phyloP scores from a whole-genome alignment of 2,113 vertebrate species.

The Thalassarche chlororhynchos region DNA sequence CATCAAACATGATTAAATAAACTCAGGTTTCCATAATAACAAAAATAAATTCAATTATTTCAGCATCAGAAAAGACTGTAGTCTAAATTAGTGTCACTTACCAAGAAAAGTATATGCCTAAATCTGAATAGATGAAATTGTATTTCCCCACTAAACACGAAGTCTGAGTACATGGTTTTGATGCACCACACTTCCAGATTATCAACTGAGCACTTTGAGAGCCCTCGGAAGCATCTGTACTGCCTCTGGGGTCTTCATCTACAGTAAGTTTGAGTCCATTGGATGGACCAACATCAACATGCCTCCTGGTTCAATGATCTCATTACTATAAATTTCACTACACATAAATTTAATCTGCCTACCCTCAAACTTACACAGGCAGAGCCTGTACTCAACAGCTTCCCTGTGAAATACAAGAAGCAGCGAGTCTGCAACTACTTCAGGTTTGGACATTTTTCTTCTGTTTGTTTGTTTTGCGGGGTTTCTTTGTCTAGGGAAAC shows the following conservation, averaged over 20 bases:
- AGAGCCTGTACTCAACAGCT: not conserved
- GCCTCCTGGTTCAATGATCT: not conserved
- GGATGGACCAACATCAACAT: not conserved
- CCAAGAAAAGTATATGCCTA: not conserved
- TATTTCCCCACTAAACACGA: not conserved
- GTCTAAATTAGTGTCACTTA: not conserved
- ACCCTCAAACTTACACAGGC: not conserved
- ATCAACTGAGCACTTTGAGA: not conserved
- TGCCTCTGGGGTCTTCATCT: not conserved
- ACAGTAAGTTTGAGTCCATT: not conserved
- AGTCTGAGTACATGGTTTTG: not conserved
- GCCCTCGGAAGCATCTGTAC: not conserved
- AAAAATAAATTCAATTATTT: not conserved
- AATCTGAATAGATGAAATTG: not conserved
- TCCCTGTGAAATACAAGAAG: not conserved
- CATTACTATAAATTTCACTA: not conserved
- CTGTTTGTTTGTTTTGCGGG: not conserved
- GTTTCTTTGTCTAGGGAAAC: not conserved
- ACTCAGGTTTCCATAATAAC: not conserved
- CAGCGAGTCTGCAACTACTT: not conserved
- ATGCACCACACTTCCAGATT: not conserved
- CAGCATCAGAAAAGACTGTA: not conserved
- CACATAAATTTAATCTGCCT: not conserved
- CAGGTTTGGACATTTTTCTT: not conserved
- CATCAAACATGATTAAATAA: constrained; percentile 3